These are phyloP conservation scores for Diadumene lineata DNA, from an alignment of 92 coral and sea anemone species.

Conservation along the genomic window DNA sequence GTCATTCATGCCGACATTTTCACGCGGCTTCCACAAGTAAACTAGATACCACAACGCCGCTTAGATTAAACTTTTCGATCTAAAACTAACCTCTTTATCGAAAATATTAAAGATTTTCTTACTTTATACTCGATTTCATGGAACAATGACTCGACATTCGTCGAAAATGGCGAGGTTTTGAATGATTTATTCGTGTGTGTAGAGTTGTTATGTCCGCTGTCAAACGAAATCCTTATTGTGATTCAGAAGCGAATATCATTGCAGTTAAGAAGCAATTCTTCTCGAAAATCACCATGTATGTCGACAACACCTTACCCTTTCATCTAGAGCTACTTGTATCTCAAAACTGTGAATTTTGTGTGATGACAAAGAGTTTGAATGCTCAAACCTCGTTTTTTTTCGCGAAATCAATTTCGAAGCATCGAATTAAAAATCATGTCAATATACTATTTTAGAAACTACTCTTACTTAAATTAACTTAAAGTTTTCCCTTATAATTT, in stretches of 20 bases:
- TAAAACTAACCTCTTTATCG: background rate
- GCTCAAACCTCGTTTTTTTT: background rate
- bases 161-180: background rate
- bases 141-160: background rate
- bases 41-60: conserved; percentile 8
- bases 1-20: background rate
- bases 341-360: background rate
- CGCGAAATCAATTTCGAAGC: background rate
- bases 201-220: conserved; percentile 5
- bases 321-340: background rate
- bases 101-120: background rate
- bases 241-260: conserved; percentile 17
- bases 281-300: background rate
- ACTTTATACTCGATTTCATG: background rate
- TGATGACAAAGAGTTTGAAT: conserved; percentile 22
- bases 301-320: conserved; percentile 10
- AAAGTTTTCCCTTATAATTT: background rate
- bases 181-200: background rate
- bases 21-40: conserved; percentile 26
- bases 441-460: background rate
- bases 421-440: background rate
- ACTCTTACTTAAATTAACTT: background rate
- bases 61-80: background rate
- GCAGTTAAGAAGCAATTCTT: background rate
- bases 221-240: background rate